Conservation (phyloP, 1,140 invertebrate species). For the Drosophila ambigua region DNA sequence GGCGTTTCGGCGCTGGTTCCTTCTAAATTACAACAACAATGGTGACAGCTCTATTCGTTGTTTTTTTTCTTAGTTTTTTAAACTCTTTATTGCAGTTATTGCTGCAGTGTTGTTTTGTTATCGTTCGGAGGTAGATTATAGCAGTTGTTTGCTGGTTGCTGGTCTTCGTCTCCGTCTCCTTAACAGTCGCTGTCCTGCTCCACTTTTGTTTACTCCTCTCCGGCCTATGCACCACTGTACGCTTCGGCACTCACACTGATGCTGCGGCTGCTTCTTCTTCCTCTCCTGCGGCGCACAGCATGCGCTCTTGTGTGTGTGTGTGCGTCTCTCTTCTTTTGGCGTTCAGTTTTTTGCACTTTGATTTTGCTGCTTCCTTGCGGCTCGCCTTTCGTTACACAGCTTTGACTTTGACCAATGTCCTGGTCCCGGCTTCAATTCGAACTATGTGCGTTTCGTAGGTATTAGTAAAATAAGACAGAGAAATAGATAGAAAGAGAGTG, state of each 20-base stretch:
- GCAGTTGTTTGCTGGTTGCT: slow-evolving; percentile 8
- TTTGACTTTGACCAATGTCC: slow-evolving; percentile 60
- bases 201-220: slow-evolving; percentile 42
- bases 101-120: no score
- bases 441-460: slow-evolving; percentile 1
- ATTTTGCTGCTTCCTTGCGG: slow-evolving; percentile 23
- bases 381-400: slow-evolving; percentile 8
- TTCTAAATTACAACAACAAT: slow-evolving; percentile 5
- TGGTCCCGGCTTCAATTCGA: slow-evolving; percentile 16
- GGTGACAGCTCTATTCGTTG: slow-evolving; percentile 31
- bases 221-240: not conserved
- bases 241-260: slow-evolving; percentile 11
- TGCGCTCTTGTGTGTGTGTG: slow-evolving; percentile 49
- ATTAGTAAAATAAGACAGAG: not conserved
- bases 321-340: slow-evolving; percentile 37
- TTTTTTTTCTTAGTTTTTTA: slow-evolving; percentile 26
- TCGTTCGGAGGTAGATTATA: slow-evolving; percentile 40
- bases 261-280: slow-evolving; percentile 25
- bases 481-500: no score
- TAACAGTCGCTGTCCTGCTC: slow-evolving; percentile 18
- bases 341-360: slow-evolving; percentile 43
- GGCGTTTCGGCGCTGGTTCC: not conserved
- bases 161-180: slow-evolving; percentile 1
- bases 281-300: slow-evolving; percentile 57
- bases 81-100: slow-evolving; percentile 1